Base-by-base conservation (phyloP, 2,113 vertebrate species). In the Hippocampus mohnikei region DNA sequence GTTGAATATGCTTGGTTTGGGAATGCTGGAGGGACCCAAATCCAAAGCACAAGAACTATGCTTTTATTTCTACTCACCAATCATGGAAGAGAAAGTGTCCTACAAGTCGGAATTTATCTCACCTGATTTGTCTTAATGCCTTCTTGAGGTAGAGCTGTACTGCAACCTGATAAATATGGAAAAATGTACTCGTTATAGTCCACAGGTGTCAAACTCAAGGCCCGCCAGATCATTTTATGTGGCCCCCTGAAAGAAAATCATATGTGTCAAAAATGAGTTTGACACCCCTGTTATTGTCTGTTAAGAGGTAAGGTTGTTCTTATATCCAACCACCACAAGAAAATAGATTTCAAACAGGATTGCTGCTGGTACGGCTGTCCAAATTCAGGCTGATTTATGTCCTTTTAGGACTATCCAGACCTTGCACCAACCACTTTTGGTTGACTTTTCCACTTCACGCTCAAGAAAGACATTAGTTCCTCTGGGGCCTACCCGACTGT, bases 361-460 rank as follows among this genome's bases (percentile, higher is more conserved):
- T 77, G 29, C 42, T 78, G 25, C 73, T 96, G 95, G 88, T 80
- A 0, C 13, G 91, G 55, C 72, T 96, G 3, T 83, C 76, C 3
- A 98, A 23, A 10, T 3, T 37, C 33, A 21, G 94, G 3, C 85
- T 88, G 62, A 93, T 95, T 0, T 88, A 94, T 46, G 93, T 91
- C 65, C 37, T 86, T 41, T 97, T 94, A 86, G 88, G 6, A 7
- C 58, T 95, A 59, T 56, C 80, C 1, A 82, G 84, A 73, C 83
- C 93, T 0, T 44, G 77, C 72, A 93, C 5, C 33, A 37, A 37
- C 93, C 0, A 71, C 85, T 5, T 80, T 92, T 63, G 94, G 93
- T 0, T 72, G 77, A 66, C 92, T 90, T 85, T 96, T 98, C 74
- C 89, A 88, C 8, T 88, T 96, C 60, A 84, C 67, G 5, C 95